A percentile compares a stretch with the other conserved stretches of the same genome.
Evolutionary conservation across 1,140 invertebrate genomes (phyloP).

Genomic region (Drosophila ohnishii): DNA sequence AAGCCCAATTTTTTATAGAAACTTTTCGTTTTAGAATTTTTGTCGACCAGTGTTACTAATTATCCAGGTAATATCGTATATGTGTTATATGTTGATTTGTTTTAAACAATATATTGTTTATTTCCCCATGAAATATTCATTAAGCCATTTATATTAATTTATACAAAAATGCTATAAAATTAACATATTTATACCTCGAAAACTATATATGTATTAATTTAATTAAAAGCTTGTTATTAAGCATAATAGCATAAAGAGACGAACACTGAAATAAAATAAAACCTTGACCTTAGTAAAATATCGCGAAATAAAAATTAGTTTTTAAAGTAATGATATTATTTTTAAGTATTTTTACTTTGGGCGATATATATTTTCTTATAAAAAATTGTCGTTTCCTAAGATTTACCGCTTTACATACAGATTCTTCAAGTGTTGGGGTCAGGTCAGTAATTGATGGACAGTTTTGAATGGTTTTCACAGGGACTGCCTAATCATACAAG

Average conservation of each 20-base stretch:
- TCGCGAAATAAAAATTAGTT: too few species aligned
- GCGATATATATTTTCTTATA: too few species aligned
- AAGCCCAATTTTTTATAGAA: too few species aligned
- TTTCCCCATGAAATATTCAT: background rate
- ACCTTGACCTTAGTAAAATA: background rate
- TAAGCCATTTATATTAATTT: background rate
- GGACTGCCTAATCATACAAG: background rate
- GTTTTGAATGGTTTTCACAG: background rate
- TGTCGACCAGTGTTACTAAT: too few species aligned
- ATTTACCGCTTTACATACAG: background rate
- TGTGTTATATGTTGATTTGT: background rate
- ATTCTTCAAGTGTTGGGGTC: background rate
- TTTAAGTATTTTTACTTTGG: too few species aligned
- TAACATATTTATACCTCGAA: background rate
- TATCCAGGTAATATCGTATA: background rate
- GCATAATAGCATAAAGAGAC: background rate
- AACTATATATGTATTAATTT: constrained; percentile 8
- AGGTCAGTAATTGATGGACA: background rate
- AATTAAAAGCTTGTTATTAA: constrained; percentile 1
- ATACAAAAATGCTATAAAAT: background rate
- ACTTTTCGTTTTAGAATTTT: too few species aligned
- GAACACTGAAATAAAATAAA: constrained; percentile 3
- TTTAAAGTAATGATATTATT: too few species aligned
- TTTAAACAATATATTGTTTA: constrained; percentile 2
- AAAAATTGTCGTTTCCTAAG: background rate